phyloP scores from a whole-genome alignment of 2,888 invertebrate genomes.

The Eupelmus urozonus region DNA sequence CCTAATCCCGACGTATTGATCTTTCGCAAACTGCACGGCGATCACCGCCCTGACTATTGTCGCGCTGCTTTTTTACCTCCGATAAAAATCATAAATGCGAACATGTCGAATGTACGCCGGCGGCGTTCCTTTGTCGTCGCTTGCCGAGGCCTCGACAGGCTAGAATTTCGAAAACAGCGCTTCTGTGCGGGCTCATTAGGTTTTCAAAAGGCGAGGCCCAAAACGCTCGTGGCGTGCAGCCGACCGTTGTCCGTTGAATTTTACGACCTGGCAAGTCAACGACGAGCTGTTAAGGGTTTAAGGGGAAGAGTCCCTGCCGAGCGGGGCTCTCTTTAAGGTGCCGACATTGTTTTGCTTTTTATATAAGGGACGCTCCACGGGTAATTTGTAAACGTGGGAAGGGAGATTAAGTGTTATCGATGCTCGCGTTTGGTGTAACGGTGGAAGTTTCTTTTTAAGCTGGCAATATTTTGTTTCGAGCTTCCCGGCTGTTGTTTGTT shows the following conservation, averaged over 20 bases:
- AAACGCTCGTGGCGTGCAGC: neutral
- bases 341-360: conserved; percentile 37
- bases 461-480: too few species aligned
- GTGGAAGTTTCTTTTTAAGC: too few species aligned
- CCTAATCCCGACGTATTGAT: conserved; percentile 46
- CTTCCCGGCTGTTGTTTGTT: too few species aligned
- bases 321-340: conserved; percentile 20
- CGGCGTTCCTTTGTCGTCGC: conserved; percentile 1
- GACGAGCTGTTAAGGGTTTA: conserved; percentile 10
- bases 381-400: conserved; percentile 41
- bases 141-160: neutral
- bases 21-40: conserved; percentile 21
- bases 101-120: neutral
- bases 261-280: conserved; percentile 43
- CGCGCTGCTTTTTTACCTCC: neutral
- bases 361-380: neutral
- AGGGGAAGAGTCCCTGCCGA: too few species aligned
- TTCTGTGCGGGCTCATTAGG: conserved; percentile 29
- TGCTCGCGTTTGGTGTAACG: too few species aligned
- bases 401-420: conserved; percentile 41
- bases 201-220: conserved; percentile 25
- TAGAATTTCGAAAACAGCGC: neutral
- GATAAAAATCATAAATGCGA: conserved; percentile 24
- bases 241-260: conserved; percentile 7
- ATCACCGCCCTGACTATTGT: neutral